Evolutionary conservation across 2,797 vertebrate species (phyloP), one percentile per base, ranked within the genome.

Genomic region (Pterois miles): DNA sequence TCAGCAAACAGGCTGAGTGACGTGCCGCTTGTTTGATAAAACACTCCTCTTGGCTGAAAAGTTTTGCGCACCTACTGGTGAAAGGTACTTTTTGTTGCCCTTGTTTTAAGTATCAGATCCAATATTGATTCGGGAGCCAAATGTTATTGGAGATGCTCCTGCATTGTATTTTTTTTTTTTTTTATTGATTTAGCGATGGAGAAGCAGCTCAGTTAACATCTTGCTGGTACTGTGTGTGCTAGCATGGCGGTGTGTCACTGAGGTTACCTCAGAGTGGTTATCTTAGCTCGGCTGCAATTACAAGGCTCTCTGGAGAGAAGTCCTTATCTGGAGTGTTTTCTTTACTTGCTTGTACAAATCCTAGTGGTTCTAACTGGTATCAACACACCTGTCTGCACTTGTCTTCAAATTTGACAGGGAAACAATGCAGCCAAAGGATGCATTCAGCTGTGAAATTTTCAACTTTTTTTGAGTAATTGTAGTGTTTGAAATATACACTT

Each of bases 401-500:
- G 20, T n/a, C 59, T 25, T 83, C 65, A 78, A 4, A 62, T 59
- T 40, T 70, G 74, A 83, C 69, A 74, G 71, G 52, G 72, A 22
- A 52, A 62, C 60, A 79, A 65, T 57, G 36, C 38, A n/a, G 63
- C 71, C 58, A 77, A 72, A 74, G 62, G 59, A 12, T 8, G 36
- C 48, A 46, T 64, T 84, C 74, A 73, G 65, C 71, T 72, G 52
- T 78, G 64, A 73, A 73, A 53, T 81, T 4, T 57, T 74, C 52
- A 36, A 22, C 25, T 29, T 71, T 71, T 65, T 72, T 18, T 29
- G 46, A 65, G 5, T 65, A 64, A 76, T 36, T 81, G 48, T 13
- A 27, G 27, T 31, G 48, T 68, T 78, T 65, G 48, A 74, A 65
- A 20, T 16, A 9, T 6, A 52, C 29, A 74, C 25, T 65, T n/a